These are phyloP conservation scores for Dione juno DNA, from an alignment of 2,888 invertebrate genomes.

Conservation along the genomic window DNA sequence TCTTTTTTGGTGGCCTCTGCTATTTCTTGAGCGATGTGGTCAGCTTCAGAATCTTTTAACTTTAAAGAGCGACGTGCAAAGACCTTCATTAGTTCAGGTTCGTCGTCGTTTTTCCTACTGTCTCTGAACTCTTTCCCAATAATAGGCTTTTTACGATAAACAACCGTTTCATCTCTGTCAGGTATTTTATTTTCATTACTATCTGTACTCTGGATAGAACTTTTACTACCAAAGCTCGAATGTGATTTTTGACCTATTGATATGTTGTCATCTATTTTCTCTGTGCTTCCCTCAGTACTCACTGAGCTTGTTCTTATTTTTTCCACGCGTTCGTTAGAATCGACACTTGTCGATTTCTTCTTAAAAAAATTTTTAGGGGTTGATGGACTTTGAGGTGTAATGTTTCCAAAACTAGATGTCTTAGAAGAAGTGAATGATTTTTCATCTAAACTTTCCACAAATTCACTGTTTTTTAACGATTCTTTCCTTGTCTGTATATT, in stretches of 20 bases:
- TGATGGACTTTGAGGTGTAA: slow-evolving; percentile 66
- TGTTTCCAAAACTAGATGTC: slow-evolving; percentile 47
- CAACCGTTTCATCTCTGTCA: slow-evolving; percentile 77
- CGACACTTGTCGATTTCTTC: slow-evolving; percentile 83
- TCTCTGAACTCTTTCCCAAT: slow-evolving; percentile 71
- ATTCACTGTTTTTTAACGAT: slow-evolving; percentile 58
- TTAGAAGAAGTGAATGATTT: slow-evolving; percentile 48
- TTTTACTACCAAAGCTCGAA: slow-evolving; percentile 79
- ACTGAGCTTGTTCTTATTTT: slow-evolving; percentile 71
- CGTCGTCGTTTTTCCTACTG: slow-evolving; percentile 84
- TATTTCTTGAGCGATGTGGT: slow-evolving; percentile 83
- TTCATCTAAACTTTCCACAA: slow-evolving; percentile 53
- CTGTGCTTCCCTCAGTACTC: slow-evolving; percentile 74
- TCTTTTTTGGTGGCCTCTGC: slow-evolving; percentile 71
- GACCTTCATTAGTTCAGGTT: slow-evolving; percentile 92
- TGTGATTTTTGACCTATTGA: slow-evolving; percentile 77
- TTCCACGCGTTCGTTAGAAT: slow-evolving; percentile 74
- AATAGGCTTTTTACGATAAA: slow-evolving; percentile 83
- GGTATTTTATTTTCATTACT: slow-evolving; percentile 72
- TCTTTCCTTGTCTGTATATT: slow-evolving; percentile 59
- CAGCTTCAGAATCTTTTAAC: slow-evolving; percentile 88
- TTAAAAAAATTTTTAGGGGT: slow-evolving; percentile 80
- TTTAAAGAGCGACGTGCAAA: slow-evolving; percentile 92
- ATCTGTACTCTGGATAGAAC: slow-evolving; percentile 76
- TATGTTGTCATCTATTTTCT: slow-evolving; percentile 76